Conservation (phyloP, 2,113 vertebrate genomes). For the Empidonax traillii region DNA sequence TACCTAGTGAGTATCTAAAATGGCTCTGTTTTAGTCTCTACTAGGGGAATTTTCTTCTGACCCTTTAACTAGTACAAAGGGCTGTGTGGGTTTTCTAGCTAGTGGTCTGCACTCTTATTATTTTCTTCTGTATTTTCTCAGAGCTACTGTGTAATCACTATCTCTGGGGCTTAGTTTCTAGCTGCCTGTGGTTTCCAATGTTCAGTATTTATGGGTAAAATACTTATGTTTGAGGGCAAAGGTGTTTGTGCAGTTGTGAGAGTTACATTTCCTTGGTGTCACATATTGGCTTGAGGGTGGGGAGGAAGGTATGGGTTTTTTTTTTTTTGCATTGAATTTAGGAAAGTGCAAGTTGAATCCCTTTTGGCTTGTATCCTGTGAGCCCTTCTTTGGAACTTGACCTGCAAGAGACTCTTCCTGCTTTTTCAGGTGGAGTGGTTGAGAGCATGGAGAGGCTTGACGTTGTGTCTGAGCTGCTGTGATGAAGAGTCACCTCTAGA, state of each 20-base stretch:
- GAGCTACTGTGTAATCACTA: not conserved
- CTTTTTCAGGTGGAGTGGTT: not conserved
- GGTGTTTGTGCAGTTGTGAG: not conserved
- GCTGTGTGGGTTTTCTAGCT: not conserved
- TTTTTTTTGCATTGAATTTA: not conserved
- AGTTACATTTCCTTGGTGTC: accelerated
- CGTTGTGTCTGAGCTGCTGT: not conserved
- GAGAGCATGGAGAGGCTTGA: not conserved
- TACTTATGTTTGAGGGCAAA: not conserved
- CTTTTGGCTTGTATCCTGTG: not conserved
- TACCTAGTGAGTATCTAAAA: accelerated
- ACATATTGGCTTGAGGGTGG: accelerated
- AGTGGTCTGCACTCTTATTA: not conserved
- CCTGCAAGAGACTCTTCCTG: not conserved
- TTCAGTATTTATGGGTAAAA: not conserved
- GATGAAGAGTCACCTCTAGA: not conserved
- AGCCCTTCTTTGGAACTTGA: not conserved
- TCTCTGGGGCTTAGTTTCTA: not conserved
- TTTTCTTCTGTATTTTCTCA: not conserved
- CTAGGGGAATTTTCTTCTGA: not conserved
- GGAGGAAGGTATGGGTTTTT: no score
- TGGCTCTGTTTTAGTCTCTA: not conserved
- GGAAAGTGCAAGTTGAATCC: not conserved
- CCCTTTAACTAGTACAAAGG: not conserved
- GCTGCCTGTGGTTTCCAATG: not conserved